Evolutionary conservation across 2,888 invertebrate species (phyloP).

Genomic region (Lasioglossum malachurum): DNA sequence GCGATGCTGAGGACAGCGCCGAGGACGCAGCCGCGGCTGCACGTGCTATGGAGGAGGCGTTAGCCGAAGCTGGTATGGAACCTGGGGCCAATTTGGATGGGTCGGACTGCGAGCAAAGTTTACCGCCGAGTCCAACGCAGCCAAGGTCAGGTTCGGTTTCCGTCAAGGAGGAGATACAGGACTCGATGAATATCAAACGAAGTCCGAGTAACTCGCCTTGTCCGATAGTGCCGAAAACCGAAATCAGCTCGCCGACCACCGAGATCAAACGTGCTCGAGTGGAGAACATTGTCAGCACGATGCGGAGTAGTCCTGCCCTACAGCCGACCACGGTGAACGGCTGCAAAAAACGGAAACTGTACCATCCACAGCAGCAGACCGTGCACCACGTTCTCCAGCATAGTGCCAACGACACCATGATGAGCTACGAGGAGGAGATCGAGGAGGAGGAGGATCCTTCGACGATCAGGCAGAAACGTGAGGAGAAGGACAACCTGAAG

Average conservation of each 20-base stretch:
- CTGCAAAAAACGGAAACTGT: conserved; percentile 97
- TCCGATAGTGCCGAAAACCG: conserved; percentile 81
- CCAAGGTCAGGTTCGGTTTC: conserved; percentile 83
- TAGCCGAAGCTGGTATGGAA: conserved; percentile 88
- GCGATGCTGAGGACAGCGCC: conserved; percentile 83
- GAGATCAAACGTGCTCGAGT: conserved; percentile 97
- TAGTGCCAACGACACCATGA: conserved; percentile 86
- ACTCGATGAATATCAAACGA: conserved; percentile 80
- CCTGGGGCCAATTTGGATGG: conserved; percentile 84
- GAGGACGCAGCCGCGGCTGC: conserved; percentile 85
- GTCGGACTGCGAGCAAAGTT: conserved; percentile 83
- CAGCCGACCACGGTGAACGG: conserved; percentile 93
- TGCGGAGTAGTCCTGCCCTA: conserved; percentile 93
- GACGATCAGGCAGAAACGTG: conserved; percentile 93
- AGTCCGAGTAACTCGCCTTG: conserved; percentile 83
- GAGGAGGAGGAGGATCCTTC: conserved; percentile 91
- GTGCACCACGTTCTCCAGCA: conserved; percentile 87
- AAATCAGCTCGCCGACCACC: conserved; percentile 86
- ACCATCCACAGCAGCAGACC: conserved; percentile 97
- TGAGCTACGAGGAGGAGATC: conserved; percentile 90
- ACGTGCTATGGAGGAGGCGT: conserved; percentile 87
- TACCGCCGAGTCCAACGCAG: conserved; percentile 82
- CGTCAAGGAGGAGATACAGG: conserved; percentile 83
- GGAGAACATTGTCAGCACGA: conserved; percentile 97
- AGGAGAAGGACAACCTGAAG: conserved; percentile 94